Base-by-base conservation (phyloP, 2,888 invertebrate species). In the Meghimatium bilineatum region DNA sequence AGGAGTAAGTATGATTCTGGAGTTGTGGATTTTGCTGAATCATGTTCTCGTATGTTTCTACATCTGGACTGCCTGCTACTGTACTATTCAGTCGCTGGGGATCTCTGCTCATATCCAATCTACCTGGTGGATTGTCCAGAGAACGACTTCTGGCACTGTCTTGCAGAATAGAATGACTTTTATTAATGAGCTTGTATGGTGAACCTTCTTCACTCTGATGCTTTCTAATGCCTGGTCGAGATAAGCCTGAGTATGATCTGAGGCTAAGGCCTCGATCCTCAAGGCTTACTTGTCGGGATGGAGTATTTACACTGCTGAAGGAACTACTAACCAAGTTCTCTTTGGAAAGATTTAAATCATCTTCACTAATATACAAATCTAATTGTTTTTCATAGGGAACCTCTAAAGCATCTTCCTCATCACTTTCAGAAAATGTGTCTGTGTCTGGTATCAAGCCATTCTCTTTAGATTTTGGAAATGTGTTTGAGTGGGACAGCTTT, bases 321-420 rank as follows among this genome's bases (percentile, higher is more conserved):
- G 78, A 83, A 34, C 71, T 72, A 29, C 32, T 63, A 1, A 66
- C 67, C 26, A 72, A 34, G 38, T 78, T 83, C 29, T 78, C 83
- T 17, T 60, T 72, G 23, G 83, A 83, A 1, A 83, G 72, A 38
- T 34, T 52, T 34, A 79, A 78, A 60, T 83, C 83, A 0, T 83
- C 83, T 44, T 83, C 83, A 38, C 36, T 78, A 26, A 83, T 83
- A n/a, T 72, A 71, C 60, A 83, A 60, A 69, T 83, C 83, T 32
- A 52, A 86, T 86, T 87, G 86, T 85, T 86, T 87, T 85, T 83
- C 49, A 75, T 52, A 49, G 12, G 75, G 82, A 34, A 69, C 52
- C 26, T 82, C 77, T 38, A 5, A 1, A 17, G 38, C 56, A 32
- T 82, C 69, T 1, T 82, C 77, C 26, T 75, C 75, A 56, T 82